Percentiles rank a stretch among this genome's conserved stretches.
These are phyloP conservation scores for Drosophila diplacantha DNA, from an alignment of 2,888 invertebrate genomes.

Conservation along the genomic window DNA sequence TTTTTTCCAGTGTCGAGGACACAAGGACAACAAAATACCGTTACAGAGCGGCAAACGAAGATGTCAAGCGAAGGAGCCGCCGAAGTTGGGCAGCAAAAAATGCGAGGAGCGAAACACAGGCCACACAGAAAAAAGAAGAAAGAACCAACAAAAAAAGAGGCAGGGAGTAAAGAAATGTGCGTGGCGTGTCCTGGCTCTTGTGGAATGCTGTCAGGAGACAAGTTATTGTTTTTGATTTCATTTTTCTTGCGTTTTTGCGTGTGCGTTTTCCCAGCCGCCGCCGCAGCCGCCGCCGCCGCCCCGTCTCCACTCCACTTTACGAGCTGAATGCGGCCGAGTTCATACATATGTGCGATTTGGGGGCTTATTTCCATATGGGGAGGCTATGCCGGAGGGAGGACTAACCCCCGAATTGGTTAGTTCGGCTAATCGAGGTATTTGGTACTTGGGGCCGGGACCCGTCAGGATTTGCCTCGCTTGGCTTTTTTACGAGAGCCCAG, in stretches of 20 bases:
- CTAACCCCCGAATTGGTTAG: conserved; percentile 60
- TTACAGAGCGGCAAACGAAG: conserved; percentile 52
- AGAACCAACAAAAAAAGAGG: neutral
- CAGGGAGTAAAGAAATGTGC: conserved; percentile 47
- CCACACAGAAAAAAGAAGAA: conserved; percentile 4
- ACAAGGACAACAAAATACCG: conserved; percentile 42
- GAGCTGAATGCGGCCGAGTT: conserved; percentile 36
- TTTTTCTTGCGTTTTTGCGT: conserved; percentile 60
- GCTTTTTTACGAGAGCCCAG: conserved; percentile 47
- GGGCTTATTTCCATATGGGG: conserved; percentile 66
- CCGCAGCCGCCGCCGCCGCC: too few species aligned
- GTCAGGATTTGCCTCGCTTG: conserved; percentile 51
- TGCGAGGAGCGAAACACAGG: conserved; percentile 23
- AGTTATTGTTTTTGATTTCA: conserved; percentile 74
- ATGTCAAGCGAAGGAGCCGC: conserved; percentile 56
- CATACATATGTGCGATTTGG: conserved; percentile 45
- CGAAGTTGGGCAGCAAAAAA: conserved; percentile 39
- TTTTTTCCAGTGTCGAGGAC: conserved; percentile 7
- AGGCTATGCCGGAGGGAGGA: conserved; percentile 27
- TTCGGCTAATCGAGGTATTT: conserved; percentile 68
- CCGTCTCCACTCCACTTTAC: conserved; percentile 45
- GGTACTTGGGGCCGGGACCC: conserved; percentile 41
- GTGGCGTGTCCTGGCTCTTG: conserved; percentile 58
- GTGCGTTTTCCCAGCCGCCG: conserved; percentile 32
- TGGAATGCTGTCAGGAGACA: conserved; percentile 71